Percentiles rank a stretch among this genome's conserved stretches.
These are phyloP conservation scores for Hipparchia semele DNA, from an alignment of 2,888 invertebrate species.

Conservation along the genomic window DNA sequence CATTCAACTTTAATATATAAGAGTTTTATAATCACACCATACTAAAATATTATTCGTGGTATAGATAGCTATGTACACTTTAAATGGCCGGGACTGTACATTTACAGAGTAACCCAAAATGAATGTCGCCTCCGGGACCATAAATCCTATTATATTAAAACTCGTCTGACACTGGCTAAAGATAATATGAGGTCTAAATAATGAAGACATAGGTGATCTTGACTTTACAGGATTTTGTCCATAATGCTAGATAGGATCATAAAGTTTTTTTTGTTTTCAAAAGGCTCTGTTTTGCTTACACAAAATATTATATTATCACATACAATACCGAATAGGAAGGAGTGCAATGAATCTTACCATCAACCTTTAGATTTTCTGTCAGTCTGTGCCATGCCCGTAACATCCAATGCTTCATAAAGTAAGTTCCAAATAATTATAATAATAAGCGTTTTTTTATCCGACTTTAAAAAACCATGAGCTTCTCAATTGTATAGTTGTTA, in stretches of 20 bases:
- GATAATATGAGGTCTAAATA: conserved; percentile 56
- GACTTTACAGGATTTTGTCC: conserved; percentile 27
- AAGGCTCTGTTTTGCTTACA: too few relatives aligned
- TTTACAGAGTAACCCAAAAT: conserved; percentile 55
- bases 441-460: too few relatives aligned
- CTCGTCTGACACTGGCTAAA: conserved; percentile 55
- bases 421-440: too few relatives aligned
- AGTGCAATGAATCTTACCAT: too few relatives aligned
- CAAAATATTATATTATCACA: too few relatives aligned
- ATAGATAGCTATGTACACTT: conserved; percentile 22
- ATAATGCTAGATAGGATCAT: not conserved
- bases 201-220: conserved; percentile 52
- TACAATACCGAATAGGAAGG: too few relatives aligned
- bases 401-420: too few relatives aligned
- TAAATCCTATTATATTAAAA: conserved; percentile 78
- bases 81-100: conserved; percentile 55
- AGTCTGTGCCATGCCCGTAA: too few relatives aligned
- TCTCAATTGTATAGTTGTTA: too few relatives aligned
- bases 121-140: conserved; percentile 70
- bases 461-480: too few relatives aligned
- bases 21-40: not conserved
- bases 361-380: too few relatives aligned
- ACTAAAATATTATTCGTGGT: not conserved
- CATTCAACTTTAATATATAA: not conserved
- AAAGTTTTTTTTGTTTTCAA: too few relatives aligned